Conservation (phyloP, 2,113 vertebrate genomes). For the Cryptotis parvus region DNA sequence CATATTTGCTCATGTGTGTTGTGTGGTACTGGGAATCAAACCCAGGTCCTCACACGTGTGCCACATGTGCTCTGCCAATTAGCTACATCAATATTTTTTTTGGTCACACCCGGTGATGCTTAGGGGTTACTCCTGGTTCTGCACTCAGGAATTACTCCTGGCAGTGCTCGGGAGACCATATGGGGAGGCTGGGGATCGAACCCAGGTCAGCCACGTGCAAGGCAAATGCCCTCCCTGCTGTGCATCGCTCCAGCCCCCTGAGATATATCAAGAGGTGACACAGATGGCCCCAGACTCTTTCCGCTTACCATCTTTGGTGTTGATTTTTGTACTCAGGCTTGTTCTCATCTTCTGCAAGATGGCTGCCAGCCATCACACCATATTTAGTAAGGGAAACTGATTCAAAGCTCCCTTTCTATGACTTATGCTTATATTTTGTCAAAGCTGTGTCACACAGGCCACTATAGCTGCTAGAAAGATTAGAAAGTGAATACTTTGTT, state of each 20-base stretch:
- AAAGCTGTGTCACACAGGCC: neutral
- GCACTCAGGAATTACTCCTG: no score
- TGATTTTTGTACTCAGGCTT: neutral
- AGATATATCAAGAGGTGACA: no score
- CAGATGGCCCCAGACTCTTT: neutral
- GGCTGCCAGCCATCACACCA: neutral
- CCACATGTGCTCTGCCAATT: neutral
- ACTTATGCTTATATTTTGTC: neutral
- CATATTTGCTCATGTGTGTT: neutral
- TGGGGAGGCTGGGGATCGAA: no score
- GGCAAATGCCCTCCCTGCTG: no score
- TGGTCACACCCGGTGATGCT: no score
- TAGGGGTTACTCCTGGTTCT: no score
- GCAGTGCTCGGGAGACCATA: no score
- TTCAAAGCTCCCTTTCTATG: neutral
- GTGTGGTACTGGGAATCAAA: no score
- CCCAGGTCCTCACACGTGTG: no score
- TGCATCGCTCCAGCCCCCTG: no score
- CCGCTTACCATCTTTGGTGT: neutral
- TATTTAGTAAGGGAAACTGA: neutral
- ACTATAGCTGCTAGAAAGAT: neutral
- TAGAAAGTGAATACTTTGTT: neutral
- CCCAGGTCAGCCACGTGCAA: no score
- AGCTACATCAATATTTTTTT: no score
- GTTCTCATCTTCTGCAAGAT: neutral